Evolutionary conservation across 37 sponge, comb jelly and placozoan species (phyloP).

Genomic region (Amphimedon queenslandica): DNA sequence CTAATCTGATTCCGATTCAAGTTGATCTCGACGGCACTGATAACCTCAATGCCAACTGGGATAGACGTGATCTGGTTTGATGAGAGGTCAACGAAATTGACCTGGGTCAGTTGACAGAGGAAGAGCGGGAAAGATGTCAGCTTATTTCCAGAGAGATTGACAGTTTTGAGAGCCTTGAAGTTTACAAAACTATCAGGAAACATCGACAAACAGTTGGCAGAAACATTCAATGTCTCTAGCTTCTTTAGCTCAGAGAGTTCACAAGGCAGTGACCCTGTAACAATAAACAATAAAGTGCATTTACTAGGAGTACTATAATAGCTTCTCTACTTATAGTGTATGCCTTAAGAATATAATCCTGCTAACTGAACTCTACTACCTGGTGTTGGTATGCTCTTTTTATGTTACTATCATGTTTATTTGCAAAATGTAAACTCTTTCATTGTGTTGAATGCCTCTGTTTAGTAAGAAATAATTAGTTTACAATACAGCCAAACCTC

Average conservation of each 20-base stretch:
- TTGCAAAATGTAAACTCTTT: too few species aligned
- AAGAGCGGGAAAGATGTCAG: slow-evolving; percentile 43
- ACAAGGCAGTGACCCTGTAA: slow-evolving; percentile 54
- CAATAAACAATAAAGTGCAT: too few species aligned
- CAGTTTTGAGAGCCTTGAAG: slow-evolving; percentile 50
- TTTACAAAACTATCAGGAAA: slow-evolving; percentile 41
- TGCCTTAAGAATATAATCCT: too few species aligned
- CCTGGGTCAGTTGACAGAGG: slow-evolving; percentile 43
- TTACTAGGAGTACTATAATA: too few species aligned
- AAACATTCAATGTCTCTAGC: slow-evolving; percentile 55
- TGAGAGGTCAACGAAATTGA: slow-evolving; percentile 65
- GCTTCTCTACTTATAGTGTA: too few species aligned
- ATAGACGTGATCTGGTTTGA: slow-evolving; percentile 42
- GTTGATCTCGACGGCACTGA: slow-evolving; percentile 71
- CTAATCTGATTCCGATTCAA: slow-evolving; percentile 57
- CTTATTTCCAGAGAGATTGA: slow-evolving; percentile 50
- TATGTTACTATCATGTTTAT: too few species aligned
- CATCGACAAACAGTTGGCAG: slow-evolving; percentile 35
- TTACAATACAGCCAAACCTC: too few species aligned
- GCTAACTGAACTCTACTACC: too few species aligned
- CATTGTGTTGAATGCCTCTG: too few species aligned
- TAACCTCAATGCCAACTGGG: slow-evolving; percentile 31
- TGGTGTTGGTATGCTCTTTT: too few species aligned
- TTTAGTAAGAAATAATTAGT: too few species aligned
- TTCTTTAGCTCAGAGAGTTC: slow-evolving; percentile 48